Base-by-base conservation (phyloP, 2,113 vertebrate species). In the Mus pahari region DNA sequence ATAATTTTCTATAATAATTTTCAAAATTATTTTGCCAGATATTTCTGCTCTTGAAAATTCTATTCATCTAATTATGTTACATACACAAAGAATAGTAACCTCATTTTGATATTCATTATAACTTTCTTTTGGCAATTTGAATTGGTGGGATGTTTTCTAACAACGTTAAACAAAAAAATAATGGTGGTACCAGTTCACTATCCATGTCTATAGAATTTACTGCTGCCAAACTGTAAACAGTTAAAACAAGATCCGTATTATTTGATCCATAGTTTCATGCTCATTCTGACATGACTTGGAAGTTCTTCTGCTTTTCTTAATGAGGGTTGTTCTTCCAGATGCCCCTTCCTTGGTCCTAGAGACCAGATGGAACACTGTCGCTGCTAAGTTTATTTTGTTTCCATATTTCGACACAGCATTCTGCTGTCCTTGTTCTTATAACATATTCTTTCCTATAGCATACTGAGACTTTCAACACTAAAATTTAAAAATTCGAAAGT, bases 21-120 rank as follows among this genome's bases (percentile, higher is more conserved):
- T 79, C 62, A 95, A 42, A 81, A 50, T 8, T 26, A 77, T n/a
- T 1, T 86, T 82, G 33, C 6, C 13, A 70, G 55, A 53, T 39
- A 94, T 58, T 53, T 83, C 24, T 74, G n/a, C 53, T 28, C 13
- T 88, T 83, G 4, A 77, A 88, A 88, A 90, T 92, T 68, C 28
- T n/a, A 71, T 14, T 77, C 31, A 64, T 73, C 10, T 33, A 77
- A 70, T 87, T 10, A 26, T 82, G 2, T 36, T 42, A 31, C 36
- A 87, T 39, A n/a, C 22, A 42, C 17, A n/a, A 68, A 62, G 16
- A 91, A 91, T 62, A 86, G 48, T 48, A 48, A 48, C 48, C 48
- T 66, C 20, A 68, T 36, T 86, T 89, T 60, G 8, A 68, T 66
- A 86, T 74, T 82, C 71, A 28, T 64, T 36, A 39, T n/a, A 28